Evolutionary conservation across 2,113 vertebrate species (phyloP).

Genomic region (Monopterus albus): DNA sequence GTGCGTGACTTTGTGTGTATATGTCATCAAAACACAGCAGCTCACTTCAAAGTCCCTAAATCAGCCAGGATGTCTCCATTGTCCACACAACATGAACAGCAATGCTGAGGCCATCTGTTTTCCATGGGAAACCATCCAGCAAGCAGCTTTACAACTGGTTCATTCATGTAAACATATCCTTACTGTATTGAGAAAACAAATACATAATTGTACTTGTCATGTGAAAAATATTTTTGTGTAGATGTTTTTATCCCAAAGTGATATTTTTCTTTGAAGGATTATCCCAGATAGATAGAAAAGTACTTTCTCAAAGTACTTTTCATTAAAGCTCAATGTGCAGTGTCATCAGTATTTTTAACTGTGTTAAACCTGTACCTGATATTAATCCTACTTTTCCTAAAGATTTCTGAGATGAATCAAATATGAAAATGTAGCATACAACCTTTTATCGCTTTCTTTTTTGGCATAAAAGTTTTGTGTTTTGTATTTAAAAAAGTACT

Average conservation of each 20-base stretch:
- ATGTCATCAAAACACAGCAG: constrained; percentile 58
- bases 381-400: constrained; percentile 1
- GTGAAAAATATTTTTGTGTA: neutral
- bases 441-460: neutral
- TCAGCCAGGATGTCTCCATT: constrained; percentile 55
- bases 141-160: constrained; percentile 64
- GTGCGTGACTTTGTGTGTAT: constrained; percentile 14
- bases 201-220: neutral
- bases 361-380: neutral
- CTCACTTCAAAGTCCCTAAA: constrained; percentile 42
- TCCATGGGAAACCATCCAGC: constrained; percentile 59
- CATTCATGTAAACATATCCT: constrained; percentile 54
- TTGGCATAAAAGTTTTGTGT: neutral
- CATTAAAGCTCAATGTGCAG: neutral
- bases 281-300: neutral
- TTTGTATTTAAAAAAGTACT: neutral
- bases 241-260: neutral
- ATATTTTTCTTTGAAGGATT: neutral
- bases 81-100: constrained; percentile 63
- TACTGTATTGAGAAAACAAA: neutral
- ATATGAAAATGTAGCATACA: neutral
- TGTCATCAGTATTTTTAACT: neutral
- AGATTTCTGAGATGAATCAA: constrained; percentile 2
- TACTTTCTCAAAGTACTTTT: too few relatives aligned
- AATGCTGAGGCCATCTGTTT: constrained; percentile 70